These are phyloP conservation scores for Luehdorfia chinensis DNA, from an alignment of 1,140 invertebrate genomes.

Conservation along the genomic window DNA sequence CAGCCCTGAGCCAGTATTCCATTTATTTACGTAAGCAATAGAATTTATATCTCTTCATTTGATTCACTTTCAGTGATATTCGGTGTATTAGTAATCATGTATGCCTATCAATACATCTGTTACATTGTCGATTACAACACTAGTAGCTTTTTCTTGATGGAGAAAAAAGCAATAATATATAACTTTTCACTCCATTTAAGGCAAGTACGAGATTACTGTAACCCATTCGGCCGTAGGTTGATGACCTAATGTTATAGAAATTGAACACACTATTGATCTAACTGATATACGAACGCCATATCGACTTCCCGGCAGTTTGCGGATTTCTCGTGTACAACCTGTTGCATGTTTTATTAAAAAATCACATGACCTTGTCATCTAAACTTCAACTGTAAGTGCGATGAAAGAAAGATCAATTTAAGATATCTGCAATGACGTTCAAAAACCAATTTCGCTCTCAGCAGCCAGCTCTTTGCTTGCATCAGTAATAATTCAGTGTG, in stretches of 20 bases:
- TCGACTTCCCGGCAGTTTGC: slow-evolving; percentile 39
- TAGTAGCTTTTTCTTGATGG: too few relatives aligned
- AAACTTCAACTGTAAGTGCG: slow-evolving; percentile 30
- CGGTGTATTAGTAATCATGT: too few relatives aligned
- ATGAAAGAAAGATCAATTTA: slow-evolving; percentile 33
- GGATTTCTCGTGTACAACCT: slow-evolving; percentile 57
- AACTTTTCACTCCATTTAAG: slow-evolving; percentile 11
- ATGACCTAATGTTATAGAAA: slow-evolving; percentile 15
- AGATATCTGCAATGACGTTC: slow-evolving; percentile 26
- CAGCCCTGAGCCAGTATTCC: too few relatives aligned
- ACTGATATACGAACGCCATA: slow-evolving; percentile 24
- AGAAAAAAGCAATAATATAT: too few relatives aligned
- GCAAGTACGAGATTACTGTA: neutral
- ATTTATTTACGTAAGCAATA: too few relatives aligned
- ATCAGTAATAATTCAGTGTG: slow-evolving; percentile 61
- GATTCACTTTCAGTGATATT: too few relatives aligned
- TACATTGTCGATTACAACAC: too few relatives aligned
- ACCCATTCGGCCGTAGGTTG: slow-evolving; percentile 15
- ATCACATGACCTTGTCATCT: slow-evolving; percentile 16
- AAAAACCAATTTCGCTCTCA: slow-evolving; percentile 64
- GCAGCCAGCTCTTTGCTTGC: slow-evolving; percentile 39
- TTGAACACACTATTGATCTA: slow-evolving; percentile 26
- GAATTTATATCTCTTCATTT: too few relatives aligned
- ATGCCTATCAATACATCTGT: too few relatives aligned
- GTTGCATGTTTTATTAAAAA: slow-evolving; percentile 38